Evolutionary conservation across 2,113 vertebrate genomes (phyloP), one percentile per base, ranked within the genome.

Genomic region (Pseudonaja textilis): DNA sequence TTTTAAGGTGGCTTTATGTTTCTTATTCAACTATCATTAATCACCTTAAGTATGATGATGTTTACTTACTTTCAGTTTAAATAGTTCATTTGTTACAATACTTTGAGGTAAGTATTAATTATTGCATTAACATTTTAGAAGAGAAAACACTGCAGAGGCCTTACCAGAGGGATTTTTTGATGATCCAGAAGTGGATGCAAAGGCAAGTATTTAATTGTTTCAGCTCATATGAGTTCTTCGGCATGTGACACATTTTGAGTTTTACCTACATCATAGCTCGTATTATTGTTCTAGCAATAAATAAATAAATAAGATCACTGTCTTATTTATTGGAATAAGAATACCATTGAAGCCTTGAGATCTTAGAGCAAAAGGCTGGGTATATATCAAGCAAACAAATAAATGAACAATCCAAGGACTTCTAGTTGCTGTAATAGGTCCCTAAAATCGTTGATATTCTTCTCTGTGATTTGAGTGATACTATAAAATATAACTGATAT

Each of bases 81-180:
- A 61, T 55, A n/a, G n/a, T 34, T 61, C 42, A 50, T 91, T 34
- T 18, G 8, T 45, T 7, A 55, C 16, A 47, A 7, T 94, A 42
- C 29, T 94, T 92, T 8, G 89, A 57, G 29, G 91, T 20, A 25
- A 34, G 26, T 18, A 64, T 94, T 86, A 96, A 1, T 91, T 14
- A 5, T 74, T 90, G 39, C 59, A 74, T 11, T 93, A 95, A 95
- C 22, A 22, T 96, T 96, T 95, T 89, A 98, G 97, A 95, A 98
- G 98, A 94, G 99, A 99, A 22, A 99, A 98, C 94, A 98, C 98
- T 1, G 98, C 98, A 3, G 99, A 99, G 95, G 98, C 98, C 1
- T 96, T 99, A 26, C 99, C 99, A 0, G 99, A 99, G 97, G 99
- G 99, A 10, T 99, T 99, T 96, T 99, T 99, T 94, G 99, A 99